phyloP scores from a whole-genome alignment of 2,113 vertebrate genomes.

The Chaetorhynchus papuensis region DNA sequence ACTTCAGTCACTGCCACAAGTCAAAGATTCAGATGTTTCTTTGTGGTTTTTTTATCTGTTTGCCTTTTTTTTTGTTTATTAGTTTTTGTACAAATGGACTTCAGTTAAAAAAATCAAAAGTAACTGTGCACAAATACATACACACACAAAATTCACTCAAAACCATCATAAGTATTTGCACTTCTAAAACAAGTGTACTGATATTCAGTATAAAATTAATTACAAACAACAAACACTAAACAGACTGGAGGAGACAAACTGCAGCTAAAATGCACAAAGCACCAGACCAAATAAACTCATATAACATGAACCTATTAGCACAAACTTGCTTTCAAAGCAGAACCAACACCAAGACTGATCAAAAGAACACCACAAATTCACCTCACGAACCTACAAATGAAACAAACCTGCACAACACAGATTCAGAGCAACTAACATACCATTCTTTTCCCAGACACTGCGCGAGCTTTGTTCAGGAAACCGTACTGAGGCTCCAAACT shows the following conservation, averaged over 20 bases:
- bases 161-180: not conserved
- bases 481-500: not conserved
- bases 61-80: not conserved
- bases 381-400: not conserved
- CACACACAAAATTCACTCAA: not conserved
- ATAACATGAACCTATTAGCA: not conserved
- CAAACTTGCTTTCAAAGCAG: not conserved
- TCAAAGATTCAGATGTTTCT: not conserved
- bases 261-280: not conserved
- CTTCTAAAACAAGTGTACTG: not conserved
- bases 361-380: not conserved
- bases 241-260: not conserved
- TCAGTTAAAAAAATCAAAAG: not conserved
- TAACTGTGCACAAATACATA: not conserved
- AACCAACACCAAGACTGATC: not conserved
- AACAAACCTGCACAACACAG: not conserved
- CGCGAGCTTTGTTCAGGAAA: not conserved
- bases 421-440: not conserved
- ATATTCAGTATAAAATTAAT: not conserved
- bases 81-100: not conserved
- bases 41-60: not conserved
- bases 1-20: not conserved
- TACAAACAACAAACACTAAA: not conserved
- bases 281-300: not conserved
- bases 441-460: not conserved